Base-by-base conservation (phyloP, 2,113 vertebrate genomes). In the Plotosus lineatus region DNA sequence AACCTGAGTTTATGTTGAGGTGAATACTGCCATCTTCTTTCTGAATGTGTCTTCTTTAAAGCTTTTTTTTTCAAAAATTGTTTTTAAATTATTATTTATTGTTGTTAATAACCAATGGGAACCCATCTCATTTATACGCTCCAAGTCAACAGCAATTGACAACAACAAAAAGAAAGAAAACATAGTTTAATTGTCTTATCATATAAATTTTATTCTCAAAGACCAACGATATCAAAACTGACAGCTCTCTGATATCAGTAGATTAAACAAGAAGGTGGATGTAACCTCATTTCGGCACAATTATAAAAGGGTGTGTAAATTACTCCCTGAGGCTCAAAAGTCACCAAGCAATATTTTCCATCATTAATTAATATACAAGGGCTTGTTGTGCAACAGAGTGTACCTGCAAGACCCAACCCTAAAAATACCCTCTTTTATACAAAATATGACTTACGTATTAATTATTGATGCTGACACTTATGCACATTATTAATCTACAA, bases 171-270 rank as follows among this genome's bases (percentile, higher is more conserved):
- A n/a, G n/a, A n/a, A n/a, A n/a, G n/a, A n/a, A n/a, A n/a, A n/a
- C n/a, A n/a, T n/a, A 28, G 36, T 21, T n/a, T 14, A n/a, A 42
- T 68, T 42, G 36, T 42, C 7, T 15, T 38, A 21, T 38, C 38
- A 6, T 5, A 26, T 68, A 10, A n/a, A 11, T 42, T 42, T 19
- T 31, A 7, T 44, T 44, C n/a, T 26, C 65, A 71, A 4, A 15
- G 8, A 8, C 42, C 7, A 31, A 44, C 48, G 15, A 15, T 14
- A 28, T 19, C 31, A 23, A 38, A 74, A 75, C 36, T 44, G 53
- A 58, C n/a, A 76, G 33, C 31, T 33, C 15, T 42, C 8, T 33
- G 15, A 77, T 77, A 31, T 77, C n/a, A 61, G 26, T 26, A 75
- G 23, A 31, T 6, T n/a, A 4, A 40, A 55, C 28, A 56, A 8